Evolutionary conservation across 2,888 invertebrate species (phyloP), one percentile per base, ranked within the genome.

Genomic region (Crossocerus cetratus): DNA sequence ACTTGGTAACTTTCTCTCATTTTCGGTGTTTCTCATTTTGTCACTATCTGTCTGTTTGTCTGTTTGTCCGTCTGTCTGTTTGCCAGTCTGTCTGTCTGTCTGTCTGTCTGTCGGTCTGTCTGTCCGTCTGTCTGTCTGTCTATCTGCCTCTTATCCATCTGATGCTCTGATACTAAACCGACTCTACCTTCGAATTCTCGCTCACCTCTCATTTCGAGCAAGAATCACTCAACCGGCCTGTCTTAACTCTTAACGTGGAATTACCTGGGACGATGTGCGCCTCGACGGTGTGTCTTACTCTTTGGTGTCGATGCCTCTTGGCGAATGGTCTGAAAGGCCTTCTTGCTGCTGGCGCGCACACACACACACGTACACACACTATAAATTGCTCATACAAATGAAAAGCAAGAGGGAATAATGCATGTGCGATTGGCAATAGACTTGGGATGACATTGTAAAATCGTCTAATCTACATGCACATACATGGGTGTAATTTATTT

Each of bases 71-170:
- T 81, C 72, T 81, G 81, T 84, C 82, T 84, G 81, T 83, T 81
- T 83, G 84, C 84, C 80, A 85, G 81, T 86, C 81, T 84, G 79
- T 85, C 78, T 72, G 74, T 72, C 56, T 76, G 74, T 82, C 71
- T 76, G 84, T 86, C 85, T 76, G 71, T 77, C 74, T 73, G 69
- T 81, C 72, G 78, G 81, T 84, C 82, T 84, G 81, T 83, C 82
- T 83, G 83, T 84, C 80, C 85, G 81, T 86, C 81, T 83, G 80
- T 86, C 78, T 74, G 74, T 72, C 58, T 74, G 72, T 82, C 72
- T 76, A 84, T 86, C 85, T 83, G 81, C 84, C 82, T 85, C 79
- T 82, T 76, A 74, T 77, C 65, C 72, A 77, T 76, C 76, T 74
- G 72, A 78, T 67, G 72, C 79, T 81, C 77, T 64, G 65, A 75